These are phyloP conservation scores for Hydractinia echinata DNA, from an alignment of 30 jellyfish, hydroid and myxozoan species.

Conservation along the genomic window DNA sequence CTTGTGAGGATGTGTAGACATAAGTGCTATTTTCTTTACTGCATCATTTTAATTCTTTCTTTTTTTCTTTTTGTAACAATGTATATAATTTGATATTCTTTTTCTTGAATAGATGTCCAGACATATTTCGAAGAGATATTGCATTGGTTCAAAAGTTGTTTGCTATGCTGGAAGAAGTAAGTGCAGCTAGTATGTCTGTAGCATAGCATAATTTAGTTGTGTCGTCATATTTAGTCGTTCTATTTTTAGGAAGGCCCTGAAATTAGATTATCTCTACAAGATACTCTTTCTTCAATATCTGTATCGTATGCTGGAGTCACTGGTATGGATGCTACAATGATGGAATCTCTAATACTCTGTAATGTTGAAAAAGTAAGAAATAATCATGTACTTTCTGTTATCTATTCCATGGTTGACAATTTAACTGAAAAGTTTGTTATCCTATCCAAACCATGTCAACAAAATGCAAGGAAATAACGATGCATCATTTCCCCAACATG, in stretches of 20 bases:
- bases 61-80: too few species aligned
- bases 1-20: too few species aligned
- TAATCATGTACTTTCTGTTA: not conserved
- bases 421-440: not conserved
- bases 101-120: conserved; percentile 13
- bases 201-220: too few species aligned
- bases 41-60: too few species aligned
- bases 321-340: conserved; percentile 51
- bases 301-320: conserved; percentile 47
- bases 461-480: too few species aligned
- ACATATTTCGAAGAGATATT: conserved; percentile 53
- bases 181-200: not conserved
- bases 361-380: conserved; percentile 48
- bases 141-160: conserved; percentile 66
- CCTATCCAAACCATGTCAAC: not conserved
- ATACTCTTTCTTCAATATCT: conserved; percentile 69
- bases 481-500: too few species aligned
- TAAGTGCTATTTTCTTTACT: too few species aligned
- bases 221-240: not conserved
- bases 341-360: conserved; percentile 66
- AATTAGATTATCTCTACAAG: conserved; percentile 57
- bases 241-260: conserved; percentile 56
- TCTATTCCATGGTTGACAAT: not conserved
- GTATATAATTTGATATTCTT: not conserved
- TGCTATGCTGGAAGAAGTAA: conserved; percentile 58